Conservation (phyloP, 2,797 vertebrate species). For the Lacerta viridis region DNA sequence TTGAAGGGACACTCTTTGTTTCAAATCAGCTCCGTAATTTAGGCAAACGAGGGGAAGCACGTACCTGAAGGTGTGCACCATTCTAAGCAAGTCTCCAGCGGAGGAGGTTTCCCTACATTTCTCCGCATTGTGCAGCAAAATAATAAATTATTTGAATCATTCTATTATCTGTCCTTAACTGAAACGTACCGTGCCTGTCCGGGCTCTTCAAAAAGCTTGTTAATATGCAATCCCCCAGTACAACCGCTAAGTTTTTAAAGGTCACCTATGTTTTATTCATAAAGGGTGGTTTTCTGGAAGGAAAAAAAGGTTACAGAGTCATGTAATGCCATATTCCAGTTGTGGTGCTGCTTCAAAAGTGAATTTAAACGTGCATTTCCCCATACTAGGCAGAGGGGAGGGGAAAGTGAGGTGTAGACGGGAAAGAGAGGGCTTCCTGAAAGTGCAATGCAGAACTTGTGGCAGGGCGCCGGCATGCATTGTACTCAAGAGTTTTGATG, state of each 20-base stretch:
- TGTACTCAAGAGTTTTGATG: too few relatives aligned
- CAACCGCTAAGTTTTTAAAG: slow-evolving; percentile 89
- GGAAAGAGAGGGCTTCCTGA: not conserved
- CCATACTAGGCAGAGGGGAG: slow-evolving; percentile 60
- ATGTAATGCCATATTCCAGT: slow-evolving; percentile 88
- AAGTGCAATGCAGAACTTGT: not conserved
- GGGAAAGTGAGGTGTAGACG: slow-evolving; percentile 40
- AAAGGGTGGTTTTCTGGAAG: slow-evolving; percentile 88
- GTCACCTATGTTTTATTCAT: slow-evolving; percentile 90
- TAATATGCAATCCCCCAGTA: slow-evolving; percentile 90
- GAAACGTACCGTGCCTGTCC: slow-evolving; percentile 85
- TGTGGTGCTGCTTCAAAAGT: slow-evolving; percentile 80
- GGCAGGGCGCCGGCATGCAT: not conserved
- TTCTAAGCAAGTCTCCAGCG: slow-evolving; percentile 74
- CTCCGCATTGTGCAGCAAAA: slow-evolving; percentile 79
- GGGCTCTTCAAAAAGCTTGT: slow-evolving; percentile 89
- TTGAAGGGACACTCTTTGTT: slow-evolving; percentile 63
- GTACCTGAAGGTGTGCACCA: slow-evolving; percentile 70
- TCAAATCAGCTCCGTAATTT: slow-evolving; percentile 60
- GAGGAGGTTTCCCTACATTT: slow-evolving; percentile 79
- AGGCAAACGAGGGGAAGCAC: slow-evolving; percentile 61
- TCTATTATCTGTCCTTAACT: slow-evolving; percentile 86
- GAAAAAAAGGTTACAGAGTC: slow-evolving; percentile 87
- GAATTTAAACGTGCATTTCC: slow-evolving; percentile 64
- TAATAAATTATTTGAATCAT: slow-evolving; percentile 85